phyloP scores from a whole-genome alignment of 1,140 invertebrate genomes.

The Fopius arisanus region DNA sequence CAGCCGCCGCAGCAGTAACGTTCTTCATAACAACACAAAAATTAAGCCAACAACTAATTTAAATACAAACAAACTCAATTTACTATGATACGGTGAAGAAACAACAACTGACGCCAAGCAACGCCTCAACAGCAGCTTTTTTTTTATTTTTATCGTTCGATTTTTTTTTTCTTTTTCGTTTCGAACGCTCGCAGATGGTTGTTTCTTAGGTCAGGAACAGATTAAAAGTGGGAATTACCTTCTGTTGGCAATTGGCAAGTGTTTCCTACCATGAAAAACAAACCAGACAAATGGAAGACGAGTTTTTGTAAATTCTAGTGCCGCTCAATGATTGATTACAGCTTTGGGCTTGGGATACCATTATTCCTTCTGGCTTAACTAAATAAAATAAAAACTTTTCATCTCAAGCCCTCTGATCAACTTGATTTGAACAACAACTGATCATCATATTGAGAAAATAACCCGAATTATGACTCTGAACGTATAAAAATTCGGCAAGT shows the following conservation, averaged over 20 bases:
- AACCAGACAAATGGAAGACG: too few species aligned
- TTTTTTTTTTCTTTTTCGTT: too few species aligned
- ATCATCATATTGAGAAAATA: too few species aligned
- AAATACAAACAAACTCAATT: conserved; percentile 14
- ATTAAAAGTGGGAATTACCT: neutral
- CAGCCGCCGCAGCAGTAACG: conserved; percentile 53
- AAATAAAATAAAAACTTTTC: conserved; percentile 23
- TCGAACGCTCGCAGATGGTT: conserved; percentile 5
- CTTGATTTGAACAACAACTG: neutral
- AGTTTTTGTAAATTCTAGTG: neutral
- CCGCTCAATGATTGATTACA: neutral
- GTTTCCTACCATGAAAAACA: too few species aligned
- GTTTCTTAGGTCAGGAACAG: neutral
- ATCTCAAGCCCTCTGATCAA: conserved; percentile 14
- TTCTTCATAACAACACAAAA: conserved; percentile 36
- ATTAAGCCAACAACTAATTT: conserved; percentile 24
- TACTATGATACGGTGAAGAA: neutral
- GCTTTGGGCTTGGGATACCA: neutral
- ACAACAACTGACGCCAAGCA: conserved; percentile 20
- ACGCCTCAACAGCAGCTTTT: conserved; percentile 21
- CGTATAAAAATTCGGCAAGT: neutral
- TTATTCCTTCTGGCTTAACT: conserved; percentile 26
- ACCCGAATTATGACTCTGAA: conserved; percentile 18
- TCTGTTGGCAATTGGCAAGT: too few species aligned
- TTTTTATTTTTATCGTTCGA: conserved; percentile 22